A percentile compares a stretch with the other conserved stretches of the same genome.
Evolutionary conservation across 2,113 vertebrate genomes (phyloP).

Genomic region (Laticauda colubrina): DNA sequence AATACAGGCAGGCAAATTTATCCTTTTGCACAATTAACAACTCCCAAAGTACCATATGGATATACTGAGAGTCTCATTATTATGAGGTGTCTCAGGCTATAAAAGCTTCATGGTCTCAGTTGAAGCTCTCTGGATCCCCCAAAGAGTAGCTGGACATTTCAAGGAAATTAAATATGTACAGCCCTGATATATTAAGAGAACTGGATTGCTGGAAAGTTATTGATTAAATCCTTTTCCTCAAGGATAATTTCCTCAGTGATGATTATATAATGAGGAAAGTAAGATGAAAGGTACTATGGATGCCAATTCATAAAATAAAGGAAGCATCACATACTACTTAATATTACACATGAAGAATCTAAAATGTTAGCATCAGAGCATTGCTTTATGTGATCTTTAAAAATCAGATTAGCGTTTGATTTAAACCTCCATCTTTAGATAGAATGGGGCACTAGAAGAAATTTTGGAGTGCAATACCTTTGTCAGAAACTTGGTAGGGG

Average conservation of each 20-base stretch:
- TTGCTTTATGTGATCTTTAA: not conserved
- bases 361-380: not conserved
- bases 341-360: not conserved
- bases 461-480: not conserved
- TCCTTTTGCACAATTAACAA: not conserved
- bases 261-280: not conserved
- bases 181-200: slow-evolving; percentile 29
- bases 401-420: not conserved
- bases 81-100: not conserved
- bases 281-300: slow-evolving; percentile 9
- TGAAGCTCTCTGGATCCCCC: not conserved
- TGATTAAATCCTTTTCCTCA: slow-evolving; percentile 4
- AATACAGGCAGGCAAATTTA: not conserved
- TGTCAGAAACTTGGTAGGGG: not conserved
- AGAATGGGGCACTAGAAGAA: not conserved
- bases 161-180: slow-evolving; percentile 4
- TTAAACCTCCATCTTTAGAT: not conserved
- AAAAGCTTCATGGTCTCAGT: not conserved
- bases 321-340: not conserved
- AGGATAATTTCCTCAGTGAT: not conserved
- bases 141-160: not conserved
- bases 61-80: not conserved
- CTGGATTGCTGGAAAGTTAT: slow-evolving; percentile 34
- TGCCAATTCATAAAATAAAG: not conserved
- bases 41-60: not conserved